Conservation (phyloP, 1,140 invertebrate genomes). For the Sarcophaga peregrina region DNA sequence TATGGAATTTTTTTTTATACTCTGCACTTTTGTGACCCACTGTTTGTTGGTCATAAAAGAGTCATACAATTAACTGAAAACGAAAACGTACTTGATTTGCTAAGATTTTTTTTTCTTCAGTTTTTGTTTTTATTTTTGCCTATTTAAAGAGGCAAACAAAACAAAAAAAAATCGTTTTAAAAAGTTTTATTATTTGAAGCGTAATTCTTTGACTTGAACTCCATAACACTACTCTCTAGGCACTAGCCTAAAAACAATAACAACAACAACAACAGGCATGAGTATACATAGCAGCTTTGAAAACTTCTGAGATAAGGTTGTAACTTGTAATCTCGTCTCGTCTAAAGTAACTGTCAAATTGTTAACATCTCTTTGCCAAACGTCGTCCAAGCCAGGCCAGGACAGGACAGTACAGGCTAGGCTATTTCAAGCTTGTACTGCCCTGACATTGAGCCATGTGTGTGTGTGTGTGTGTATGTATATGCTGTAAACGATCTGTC, state of each 20-base stretch:
- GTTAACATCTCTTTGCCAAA: conserved; percentile 41
- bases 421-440: no score
- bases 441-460: no score
- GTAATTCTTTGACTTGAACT: conserved; percentile 16
- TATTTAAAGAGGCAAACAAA: no score
- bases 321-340: conserved; percentile 33
- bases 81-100: conserved; percentile 10
- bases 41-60: background rate
- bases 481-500: no score
- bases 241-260: background rate
- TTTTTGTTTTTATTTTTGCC: no score
- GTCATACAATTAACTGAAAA: conserved; percentile 28
- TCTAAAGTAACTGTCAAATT: conserved; percentile 41
- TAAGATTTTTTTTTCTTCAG: no score
- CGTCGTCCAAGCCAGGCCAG: background rate
- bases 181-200: background rate
- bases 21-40: no score
- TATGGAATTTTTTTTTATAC: no score
- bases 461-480: no score
- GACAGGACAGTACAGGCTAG: background rate
- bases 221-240: background rate
- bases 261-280: background rate
- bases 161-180: no score
- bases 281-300: background rate
- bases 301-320: conserved; percentile 32